A percentile compares a stretch with the other conserved stretches of the same genome.
Evolutionary conservation across 2,113 vertebrate genomes (phyloP).

Genomic region (Callipepla squamata): DNA sequence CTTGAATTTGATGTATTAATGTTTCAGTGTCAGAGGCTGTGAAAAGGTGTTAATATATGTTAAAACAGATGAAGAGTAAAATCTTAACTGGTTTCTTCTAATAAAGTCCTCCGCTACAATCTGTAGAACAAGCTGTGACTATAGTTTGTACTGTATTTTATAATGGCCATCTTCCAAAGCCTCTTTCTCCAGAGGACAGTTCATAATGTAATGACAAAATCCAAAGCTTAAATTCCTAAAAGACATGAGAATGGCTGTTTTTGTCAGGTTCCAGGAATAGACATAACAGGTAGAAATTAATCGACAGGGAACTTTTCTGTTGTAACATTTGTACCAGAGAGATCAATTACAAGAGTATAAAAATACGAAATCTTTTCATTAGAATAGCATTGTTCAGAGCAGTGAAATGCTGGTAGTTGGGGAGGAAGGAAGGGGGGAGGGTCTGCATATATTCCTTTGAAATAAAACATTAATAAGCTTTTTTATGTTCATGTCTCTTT

Average conservation of each 20-base stretch:
- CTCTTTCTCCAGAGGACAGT: slow-evolving; percentile 49
- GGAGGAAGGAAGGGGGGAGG: neutral
- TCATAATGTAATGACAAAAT: slow-evolving; percentile 40
- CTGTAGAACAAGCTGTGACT: slow-evolving; percentile 32
- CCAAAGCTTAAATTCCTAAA: slow-evolving; percentile 44
- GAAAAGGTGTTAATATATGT: slow-evolving; percentile 57
- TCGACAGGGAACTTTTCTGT: slow-evolving; percentile 21
- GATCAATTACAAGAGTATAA: slow-evolving; percentile 54
- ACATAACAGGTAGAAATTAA: slow-evolving; percentile 51
- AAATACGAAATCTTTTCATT: slow-evolving; percentile 48
- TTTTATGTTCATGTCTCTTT: neutral
- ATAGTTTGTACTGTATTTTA: slow-evolving; percentile 28
- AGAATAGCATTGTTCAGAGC: neutral
- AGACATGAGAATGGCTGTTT: slow-evolving; percentile 2
- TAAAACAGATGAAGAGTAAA: slow-evolving; percentile 48
- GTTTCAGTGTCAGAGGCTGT: neutral
- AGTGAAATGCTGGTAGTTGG: neutral
- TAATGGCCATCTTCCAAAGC: slow-evolving; percentile 28
- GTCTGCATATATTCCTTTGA: neutral
- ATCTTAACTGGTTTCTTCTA: slow-evolving; percentile 46
- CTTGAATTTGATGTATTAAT: neutral
- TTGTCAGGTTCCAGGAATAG: slow-evolving; percentile 59
- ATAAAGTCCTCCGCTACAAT: neutral
- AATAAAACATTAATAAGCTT: neutral
- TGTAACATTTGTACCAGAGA: slow-evolving; percentile 14